A percentile compares a stretch with the other conserved stretches of the same genome.
Evolutionary conservation across 92 coral and sea anemone species (phyloP).

Genomic region (Virgularia gustaviana): DNA sequence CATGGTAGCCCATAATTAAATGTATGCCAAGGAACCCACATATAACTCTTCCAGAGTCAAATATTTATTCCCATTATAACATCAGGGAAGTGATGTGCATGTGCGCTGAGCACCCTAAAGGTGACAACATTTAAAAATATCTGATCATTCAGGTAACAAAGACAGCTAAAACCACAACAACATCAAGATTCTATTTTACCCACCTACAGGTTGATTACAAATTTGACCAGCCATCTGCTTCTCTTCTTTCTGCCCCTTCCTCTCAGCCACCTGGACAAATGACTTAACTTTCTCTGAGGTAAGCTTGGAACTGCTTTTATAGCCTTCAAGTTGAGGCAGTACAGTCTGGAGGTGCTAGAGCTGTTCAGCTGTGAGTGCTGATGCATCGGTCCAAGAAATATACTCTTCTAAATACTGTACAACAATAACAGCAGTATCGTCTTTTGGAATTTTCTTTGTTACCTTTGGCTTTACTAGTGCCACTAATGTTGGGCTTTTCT

Average conservation of each 20-base stretch:
- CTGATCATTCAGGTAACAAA: neutral
- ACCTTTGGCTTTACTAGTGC: neutral
- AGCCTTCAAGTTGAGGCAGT: neutral
- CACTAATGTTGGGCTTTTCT: too few relatives aligned
- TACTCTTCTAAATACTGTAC: conserved; percentile 23
- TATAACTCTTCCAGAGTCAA: conserved; percentile 47
- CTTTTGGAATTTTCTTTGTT: conserved; percentile 12
- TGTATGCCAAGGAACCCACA: conserved; percentile 58
- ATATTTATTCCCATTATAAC: too few relatives aligned
- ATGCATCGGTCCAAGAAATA: neutral
- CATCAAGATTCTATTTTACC: conserved; percentile 9
- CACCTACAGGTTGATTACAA: conserved; percentile 43
- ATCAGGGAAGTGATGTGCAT: too few relatives aligned
- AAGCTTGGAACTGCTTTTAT: conserved; percentile 32
- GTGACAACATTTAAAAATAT: neutral
- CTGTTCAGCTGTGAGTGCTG: conserved; percentile 6
- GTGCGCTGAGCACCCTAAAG: too few relatives aligned
- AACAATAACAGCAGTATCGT: neutral
- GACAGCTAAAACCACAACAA: neutral
- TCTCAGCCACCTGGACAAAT: conserved; percentile 38
- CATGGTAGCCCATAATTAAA: conserved; percentile 57
- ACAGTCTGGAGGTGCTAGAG: neutral
- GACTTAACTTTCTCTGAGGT: conserved; percentile 32
- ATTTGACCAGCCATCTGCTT: conserved; percentile 6
- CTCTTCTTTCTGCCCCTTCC: conserved; percentile 30